These are phyloP conservation scores for Rhyacichthys aspro DNA, from an alignment of 2,797 vertebrate genomes.

Conservation along the genomic window DNA sequence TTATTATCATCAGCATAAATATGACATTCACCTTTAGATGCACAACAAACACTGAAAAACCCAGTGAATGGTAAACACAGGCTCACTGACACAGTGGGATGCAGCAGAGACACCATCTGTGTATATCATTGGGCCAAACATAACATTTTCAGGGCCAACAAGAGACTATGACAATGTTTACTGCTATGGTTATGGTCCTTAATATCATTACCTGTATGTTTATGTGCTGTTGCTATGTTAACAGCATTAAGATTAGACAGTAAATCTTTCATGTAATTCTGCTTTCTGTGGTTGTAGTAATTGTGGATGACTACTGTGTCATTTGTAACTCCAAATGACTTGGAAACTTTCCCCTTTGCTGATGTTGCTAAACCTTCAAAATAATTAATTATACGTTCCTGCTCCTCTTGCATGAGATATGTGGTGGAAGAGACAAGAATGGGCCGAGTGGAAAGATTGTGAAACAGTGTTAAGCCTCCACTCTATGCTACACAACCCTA, in stretches of 20 bases:
- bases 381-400: constrained; percentile 7
- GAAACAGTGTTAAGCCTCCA: constrained; percentile 35
- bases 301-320: constrained; percentile 30
- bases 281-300: constrained; percentile 44
- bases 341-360: constrained; percentile 10
- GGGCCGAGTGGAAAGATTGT: constrained; percentile 32
- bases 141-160: constrained; percentile 41
- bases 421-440: constrained; percentile 20
- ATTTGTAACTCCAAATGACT: constrained; percentile 28
- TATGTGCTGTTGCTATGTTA: constrained; percentile 31
- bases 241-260: constrained; percentile 13
- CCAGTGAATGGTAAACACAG: not conserved
- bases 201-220: constrained; percentile 32
- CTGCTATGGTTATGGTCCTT: not conserved
- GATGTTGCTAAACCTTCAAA: constrained; percentile 31
- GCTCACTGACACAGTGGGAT: constrained; percentile 39
- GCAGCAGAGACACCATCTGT: constrained; percentile 78
- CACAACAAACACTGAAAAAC: not conserved
- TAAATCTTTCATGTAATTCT: constrained; percentile 36
- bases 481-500: constrained; percentile 13
- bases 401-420: constrained; percentile 8
- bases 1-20: too few relatives aligned
- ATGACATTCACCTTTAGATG: too few relatives aligned
- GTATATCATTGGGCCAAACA: constrained; percentile 57
- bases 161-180: constrained; percentile 18